phyloP scores from a whole-genome alignment of 2,113 vertebrate genomes.

The Oenanthe oenanthe region DNA sequence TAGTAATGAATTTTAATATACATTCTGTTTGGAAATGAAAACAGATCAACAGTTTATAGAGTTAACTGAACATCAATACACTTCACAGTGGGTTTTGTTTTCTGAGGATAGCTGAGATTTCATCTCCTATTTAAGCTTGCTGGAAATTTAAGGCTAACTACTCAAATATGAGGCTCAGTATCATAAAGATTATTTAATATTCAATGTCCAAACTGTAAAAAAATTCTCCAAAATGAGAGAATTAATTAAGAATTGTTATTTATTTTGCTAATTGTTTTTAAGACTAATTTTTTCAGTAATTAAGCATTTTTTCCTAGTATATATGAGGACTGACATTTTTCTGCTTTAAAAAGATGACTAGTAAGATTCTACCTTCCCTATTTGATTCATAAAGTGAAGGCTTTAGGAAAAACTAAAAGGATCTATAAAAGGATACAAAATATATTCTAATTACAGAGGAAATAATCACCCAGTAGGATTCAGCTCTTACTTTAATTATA shows the following conservation, averaged over 20 bases:
- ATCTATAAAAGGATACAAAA: neutral
- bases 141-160: neutral
- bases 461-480: slow-evolving; percentile 23
- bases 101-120: neutral
- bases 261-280: neutral
- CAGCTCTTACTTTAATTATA: neutral
- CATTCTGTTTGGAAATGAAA: neutral
- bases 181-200: neutral
- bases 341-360: neutral
- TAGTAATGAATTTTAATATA: neutral
- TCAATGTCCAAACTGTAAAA: neutral
- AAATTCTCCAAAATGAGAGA: neutral
- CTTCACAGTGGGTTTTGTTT: neutral
- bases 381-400: neutral
- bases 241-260: neutral
- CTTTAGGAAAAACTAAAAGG: neutral
- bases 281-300: neutral
- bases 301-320: neutral
- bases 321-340: neutral
- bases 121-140: neutral
- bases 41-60: neutral
- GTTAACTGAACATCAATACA: neutral
- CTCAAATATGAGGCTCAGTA: neutral
- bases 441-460: neutral
- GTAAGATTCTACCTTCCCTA: neutral